phyloP scores from a whole-genome alignment of 2,888 invertebrate species.

The Epiblema foenella region DNA sequence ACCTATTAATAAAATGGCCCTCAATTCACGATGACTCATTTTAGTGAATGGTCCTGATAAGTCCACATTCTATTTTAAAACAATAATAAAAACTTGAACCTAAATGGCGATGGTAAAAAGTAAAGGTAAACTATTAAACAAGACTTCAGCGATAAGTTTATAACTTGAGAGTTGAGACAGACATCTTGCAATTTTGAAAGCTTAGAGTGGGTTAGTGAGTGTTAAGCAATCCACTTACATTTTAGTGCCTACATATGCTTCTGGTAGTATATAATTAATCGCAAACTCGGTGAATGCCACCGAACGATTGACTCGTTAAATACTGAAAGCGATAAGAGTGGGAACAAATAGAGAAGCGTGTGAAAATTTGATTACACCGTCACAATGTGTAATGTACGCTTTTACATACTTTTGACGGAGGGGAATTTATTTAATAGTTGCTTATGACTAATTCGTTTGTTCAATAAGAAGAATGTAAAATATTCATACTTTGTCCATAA shows the following conservation, averaged over 20 bases:
- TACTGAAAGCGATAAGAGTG: constrained; percentile 60
- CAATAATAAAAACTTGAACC: background rate
- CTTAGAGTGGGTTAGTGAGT: background rate
- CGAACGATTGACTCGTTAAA: constrained; percentile 40
- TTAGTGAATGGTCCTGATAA: constrained; percentile 31
- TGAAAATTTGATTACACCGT: constrained; percentile 55
- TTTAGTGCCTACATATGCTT: constrained; percentile 25
- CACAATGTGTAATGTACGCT: constrained; percentile 24
- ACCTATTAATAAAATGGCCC: constrained; percentile 24
- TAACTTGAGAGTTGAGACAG: background rate
- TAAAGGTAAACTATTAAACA: background rate
- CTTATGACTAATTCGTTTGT: background rate
- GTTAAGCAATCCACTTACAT: constrained; percentile 1
- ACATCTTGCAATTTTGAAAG: background rate
- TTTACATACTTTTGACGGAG: background rate
- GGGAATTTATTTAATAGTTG: background rate
- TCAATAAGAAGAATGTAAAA: background rate
- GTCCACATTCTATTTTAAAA: constrained; percentile 28
- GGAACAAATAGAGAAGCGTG: constrained; percentile 61
- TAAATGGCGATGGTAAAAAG: background rate
- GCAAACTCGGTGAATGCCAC: constrained; percentile 17
- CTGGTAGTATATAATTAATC: constrained; percentile 9
- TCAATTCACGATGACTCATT: constrained; percentile 28
- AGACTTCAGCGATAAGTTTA: background rate
- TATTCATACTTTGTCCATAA: background rate